phyloP scores from a whole-genome alignment of 1,140 invertebrate genomes.

The Listronotus bonariensis region DNA sequence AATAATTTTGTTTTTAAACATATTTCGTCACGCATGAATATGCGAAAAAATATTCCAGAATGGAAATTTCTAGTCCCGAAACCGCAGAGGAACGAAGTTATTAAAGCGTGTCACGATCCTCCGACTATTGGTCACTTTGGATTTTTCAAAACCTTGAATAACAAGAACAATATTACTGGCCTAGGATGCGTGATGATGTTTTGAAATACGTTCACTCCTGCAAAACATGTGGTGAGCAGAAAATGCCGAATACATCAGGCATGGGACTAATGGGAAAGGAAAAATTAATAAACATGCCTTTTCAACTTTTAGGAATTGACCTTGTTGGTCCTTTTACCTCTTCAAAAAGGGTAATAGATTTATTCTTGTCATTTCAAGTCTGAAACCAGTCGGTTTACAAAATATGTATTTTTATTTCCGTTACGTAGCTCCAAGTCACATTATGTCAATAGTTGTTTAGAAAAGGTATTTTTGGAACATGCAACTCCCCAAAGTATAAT shows the following conservation, averaged over 20 bases:
- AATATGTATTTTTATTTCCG: too few relatives aligned
- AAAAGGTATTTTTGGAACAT: constrained; percentile 35
- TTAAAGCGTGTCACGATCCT: constrained; percentile 17
- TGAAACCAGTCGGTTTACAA: too few relatives aligned
- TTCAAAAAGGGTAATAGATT: constrained; percentile 44
- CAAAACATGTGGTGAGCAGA: constrained; percentile 30
- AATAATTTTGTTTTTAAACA: constrained; percentile 30
- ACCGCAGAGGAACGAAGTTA: too few relatives aligned
- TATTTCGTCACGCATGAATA: neutral
- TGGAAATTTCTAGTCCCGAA: too few relatives aligned
- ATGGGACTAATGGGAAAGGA: constrained; percentile 33
- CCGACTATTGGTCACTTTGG: constrained; percentile 18
- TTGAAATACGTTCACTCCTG: constrained; percentile 10
- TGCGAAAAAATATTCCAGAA: too few relatives aligned
- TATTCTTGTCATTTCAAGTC: constrained; percentile 45
- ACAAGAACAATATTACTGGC: constrained; percentile 34
- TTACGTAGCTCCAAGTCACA: too few relatives aligned
- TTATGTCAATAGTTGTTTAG: constrained; percentile 44
- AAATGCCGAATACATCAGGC: constrained; percentile 6
- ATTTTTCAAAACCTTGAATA: constrained; percentile 31
- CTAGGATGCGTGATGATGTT: constrained; percentile 30
- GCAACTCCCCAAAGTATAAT: constrained; percentile 1
- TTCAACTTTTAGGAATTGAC: constrained; percentile 46
- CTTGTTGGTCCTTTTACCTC: constrained; percentile 52
- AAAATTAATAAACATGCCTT: constrained; percentile 33